phyloP scores from a whole-genome alignment of 92 coral and sea anemone species.

The Heteractis magnifica region DNA sequence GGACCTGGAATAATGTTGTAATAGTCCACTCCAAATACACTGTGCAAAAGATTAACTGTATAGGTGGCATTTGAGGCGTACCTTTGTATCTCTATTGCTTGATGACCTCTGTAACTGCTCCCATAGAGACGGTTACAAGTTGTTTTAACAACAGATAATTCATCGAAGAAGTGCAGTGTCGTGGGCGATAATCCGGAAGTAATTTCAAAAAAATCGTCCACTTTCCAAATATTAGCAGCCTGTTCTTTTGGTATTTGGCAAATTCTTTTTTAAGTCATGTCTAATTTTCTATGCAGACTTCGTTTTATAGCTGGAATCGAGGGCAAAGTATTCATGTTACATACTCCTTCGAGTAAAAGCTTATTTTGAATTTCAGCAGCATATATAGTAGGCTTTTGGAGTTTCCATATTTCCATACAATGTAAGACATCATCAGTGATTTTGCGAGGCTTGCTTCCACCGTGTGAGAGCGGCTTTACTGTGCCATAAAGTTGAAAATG shows the following conservation, averaged over 20 bases:
- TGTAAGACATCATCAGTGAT: too few species aligned
- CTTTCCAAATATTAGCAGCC: slow-evolving; percentile 27
- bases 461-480: too few species aligned
- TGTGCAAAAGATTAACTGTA: slow-evolving; percentile 55
- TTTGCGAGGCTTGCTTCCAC: too few species aligned
- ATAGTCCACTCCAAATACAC: slow-evolving; percentile 46
- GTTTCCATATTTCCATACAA: too few species aligned
- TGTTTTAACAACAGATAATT: slow-evolving; percentile 38
- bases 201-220: slow-evolving; percentile 29
- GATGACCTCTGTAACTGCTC: slow-evolving; percentile 6
- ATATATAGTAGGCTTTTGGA: too few species aligned
- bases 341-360: too few species aligned
- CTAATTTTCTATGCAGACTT: slow-evolving; percentile 36
- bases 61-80: slow-evolving; percentile 45
- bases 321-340: slow-evolving; percentile 24
- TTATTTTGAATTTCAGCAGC: too few species aligned
- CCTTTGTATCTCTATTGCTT: too few species aligned
- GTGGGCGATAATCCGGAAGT: too few species aligned
- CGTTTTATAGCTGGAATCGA: slow-evolving; percentile 28
- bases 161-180: slow-evolving; percentile 26
- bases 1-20: slow-evolving; percentile 50
- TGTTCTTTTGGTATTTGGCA: slow-evolving; percentile 44
- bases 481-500: not conserved
- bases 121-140: slow-evolving; percentile 44
- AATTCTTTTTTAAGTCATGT: slow-evolving; percentile 43